Evolutionary conservation across 2,888 invertebrate genomes (phyloP).

Genomic region (Stegophylla sp.): DNA sequence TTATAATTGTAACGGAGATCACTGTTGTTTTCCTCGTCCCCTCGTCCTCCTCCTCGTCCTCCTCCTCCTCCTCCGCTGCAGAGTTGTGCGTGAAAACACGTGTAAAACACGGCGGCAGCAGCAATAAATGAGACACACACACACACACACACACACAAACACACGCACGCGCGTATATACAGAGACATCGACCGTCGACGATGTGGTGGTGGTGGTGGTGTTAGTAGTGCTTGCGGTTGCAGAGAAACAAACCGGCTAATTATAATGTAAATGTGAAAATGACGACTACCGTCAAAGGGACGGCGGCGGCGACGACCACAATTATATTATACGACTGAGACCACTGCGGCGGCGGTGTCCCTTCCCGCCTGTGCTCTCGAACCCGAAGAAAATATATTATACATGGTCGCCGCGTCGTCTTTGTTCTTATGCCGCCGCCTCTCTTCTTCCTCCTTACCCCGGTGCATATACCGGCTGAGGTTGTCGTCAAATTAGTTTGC

Average conservation of each 20-base stretch:
- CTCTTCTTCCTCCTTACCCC: neutral
- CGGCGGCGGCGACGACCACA: conserved; percentile 46
- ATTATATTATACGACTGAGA: conserved; percentile 49
- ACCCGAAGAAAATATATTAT: conserved; percentile 42
- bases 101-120: conserved; percentile 37
- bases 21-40: neutral
- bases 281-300: conserved; percentile 58
- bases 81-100: conserved; percentile 48
- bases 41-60: neutral
- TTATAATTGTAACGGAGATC: conserved; percentile 45
- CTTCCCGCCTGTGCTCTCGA: neutral
- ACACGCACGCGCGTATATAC: neutral
- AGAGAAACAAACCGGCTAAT: conserved; percentile 58
- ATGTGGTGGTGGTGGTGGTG: neutral
- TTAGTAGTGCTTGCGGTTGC: neutral
- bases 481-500: conserved; percentile 58
- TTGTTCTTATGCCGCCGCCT: conserved; percentile 56
- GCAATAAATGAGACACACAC: conserved; percentile 39
- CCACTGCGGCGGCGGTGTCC: neutral
- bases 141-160: neutral
- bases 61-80: neutral
- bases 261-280: conserved; percentile 59
- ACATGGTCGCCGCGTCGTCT: conserved; percentile 6
- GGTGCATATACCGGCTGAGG: neutral
- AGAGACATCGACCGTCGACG: neutral